Evolutionary conservation across 2,888 invertebrate species (phyloP).

Genomic region (Pyrocoelia pectoralis): DNA sequence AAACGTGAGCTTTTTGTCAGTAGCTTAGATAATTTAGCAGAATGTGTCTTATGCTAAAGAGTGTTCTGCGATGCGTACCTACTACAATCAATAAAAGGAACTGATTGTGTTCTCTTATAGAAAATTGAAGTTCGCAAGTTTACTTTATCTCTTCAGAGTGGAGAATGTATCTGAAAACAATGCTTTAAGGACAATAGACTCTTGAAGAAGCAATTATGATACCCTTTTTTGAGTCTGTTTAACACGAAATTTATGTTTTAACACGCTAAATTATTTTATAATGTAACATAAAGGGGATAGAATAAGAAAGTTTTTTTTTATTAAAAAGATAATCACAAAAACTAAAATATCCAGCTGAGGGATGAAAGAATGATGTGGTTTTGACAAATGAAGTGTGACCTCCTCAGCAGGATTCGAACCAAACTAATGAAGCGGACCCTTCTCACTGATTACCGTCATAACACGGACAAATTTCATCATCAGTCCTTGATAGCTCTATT

Average conservation of each 20-base stretch:
- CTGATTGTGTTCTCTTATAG: neutral
- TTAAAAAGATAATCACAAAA: slow-evolving; percentile 27
- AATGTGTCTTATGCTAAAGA: too few species aligned
- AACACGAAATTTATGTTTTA: neutral
- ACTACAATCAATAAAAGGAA: slow-evolving; percentile 1
- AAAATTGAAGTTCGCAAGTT: slow-evolving; percentile 30
- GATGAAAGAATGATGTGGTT: slow-evolving; percentile 45
- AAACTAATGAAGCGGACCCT: slow-evolving; percentile 54
- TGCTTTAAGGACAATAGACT: slow-evolving; percentile 41
- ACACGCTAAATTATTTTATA: neutral
- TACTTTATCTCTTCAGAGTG: slow-evolving; percentile 39
- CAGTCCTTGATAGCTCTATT: slow-evolving; percentile 58
- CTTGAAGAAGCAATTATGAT: slow-evolving; percentile 39
- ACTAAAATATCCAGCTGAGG: slow-evolving; percentile 34
- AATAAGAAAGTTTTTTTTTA: slow-evolving; percentile 9
- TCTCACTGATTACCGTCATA: slow-evolving; percentile 53
- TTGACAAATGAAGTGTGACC: slow-evolving; percentile 59
- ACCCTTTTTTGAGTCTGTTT: slow-evolving; percentile 19
- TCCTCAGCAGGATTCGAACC: slow-evolving; percentile 52
- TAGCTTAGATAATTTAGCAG: too few species aligned
- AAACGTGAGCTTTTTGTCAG: too few species aligned
- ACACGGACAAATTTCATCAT: slow-evolving; percentile 55
- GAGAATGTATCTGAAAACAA: slow-evolving; percentile 44
- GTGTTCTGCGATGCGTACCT: too few species aligned
- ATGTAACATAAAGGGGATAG: neutral